Conservation (phyloP, 1,140 invertebrate genomes). For the Nylanderia fulva region DNA sequence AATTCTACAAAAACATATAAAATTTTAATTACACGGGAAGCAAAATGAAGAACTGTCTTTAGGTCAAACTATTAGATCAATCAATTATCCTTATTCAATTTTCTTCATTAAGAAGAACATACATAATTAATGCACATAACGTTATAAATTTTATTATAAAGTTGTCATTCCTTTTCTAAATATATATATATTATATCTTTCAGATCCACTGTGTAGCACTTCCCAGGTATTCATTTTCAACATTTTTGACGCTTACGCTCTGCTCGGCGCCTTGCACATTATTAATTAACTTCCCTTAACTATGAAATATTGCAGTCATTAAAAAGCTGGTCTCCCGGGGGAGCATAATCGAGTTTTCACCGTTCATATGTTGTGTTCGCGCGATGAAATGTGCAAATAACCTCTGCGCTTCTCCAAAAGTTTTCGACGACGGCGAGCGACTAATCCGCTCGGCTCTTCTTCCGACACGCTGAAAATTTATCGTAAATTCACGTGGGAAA, state of each 20-base stretch:
- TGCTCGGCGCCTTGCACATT: conserved; percentile 3
- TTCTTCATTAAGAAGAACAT: not conserved
- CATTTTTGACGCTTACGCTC: conserved; percentile 33
- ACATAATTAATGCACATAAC: not conserved
- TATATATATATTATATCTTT: not conserved
- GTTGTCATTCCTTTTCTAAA: not conserved
- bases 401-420: conserved; percentile 1
- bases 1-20: not conserved
- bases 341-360: conserved; percentile 29
- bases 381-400: conserved; percentile 8
- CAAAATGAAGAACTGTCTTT: not conserved
- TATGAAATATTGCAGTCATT: conserved; percentile 53
- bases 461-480: conserved; percentile 13
- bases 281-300: conserved; percentile 58
- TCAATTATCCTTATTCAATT: not conserved
- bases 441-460: conserved; percentile 11
- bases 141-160: not conserved
- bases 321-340: conserved; percentile 20
- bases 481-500: conserved; percentile 31
- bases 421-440: conserved; percentile 1
- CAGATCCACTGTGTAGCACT: not conserved
- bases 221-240: conserved; percentile 19
- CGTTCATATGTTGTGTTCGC: not conserved
- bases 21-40: not conserved
- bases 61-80: not conserved